Conservation (phyloP, 1,140 invertebrate species). For the Drosophila aff. region DNA sequence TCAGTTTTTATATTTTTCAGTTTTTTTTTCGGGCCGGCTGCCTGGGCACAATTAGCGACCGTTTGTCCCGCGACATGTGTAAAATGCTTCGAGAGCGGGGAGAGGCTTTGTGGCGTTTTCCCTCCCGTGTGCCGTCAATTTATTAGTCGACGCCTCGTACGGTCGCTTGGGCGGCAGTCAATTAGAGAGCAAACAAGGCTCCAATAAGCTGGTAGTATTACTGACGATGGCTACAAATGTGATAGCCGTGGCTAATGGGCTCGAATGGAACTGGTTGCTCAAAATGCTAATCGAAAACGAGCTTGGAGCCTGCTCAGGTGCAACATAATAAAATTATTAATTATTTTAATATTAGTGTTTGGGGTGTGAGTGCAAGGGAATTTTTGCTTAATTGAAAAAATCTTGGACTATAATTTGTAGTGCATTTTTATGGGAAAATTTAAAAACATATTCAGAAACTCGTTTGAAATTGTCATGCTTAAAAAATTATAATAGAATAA, state of each 20-base stretch:
- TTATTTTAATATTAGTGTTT: slow-evolving; percentile 3
- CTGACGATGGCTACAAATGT: neutral
- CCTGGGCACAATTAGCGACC: slow-evolving; percentile 66
- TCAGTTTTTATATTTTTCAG: neutral
- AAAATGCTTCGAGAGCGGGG: slow-evolving; percentile 32
- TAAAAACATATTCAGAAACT: neutral
- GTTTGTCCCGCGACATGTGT: slow-evolving; percentile 67
- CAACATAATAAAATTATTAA: slow-evolving; percentile 21
- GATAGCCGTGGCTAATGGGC: slow-evolving; percentile 31
- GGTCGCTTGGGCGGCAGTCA: slow-evolving; percentile 48
- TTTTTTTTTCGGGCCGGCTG: slow-evolving; percentile 40
- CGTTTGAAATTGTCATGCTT: neutral
- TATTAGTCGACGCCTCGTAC: slow-evolving; percentile 34
- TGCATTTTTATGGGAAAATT: neutral
- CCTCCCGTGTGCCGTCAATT: slow-evolving; percentile 25
- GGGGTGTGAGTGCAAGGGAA: neutral
- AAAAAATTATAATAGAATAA: too few relatives aligned
- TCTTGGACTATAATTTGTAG: neutral
- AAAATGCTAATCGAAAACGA: slow-evolving; percentile 18
- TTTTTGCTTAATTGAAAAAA: neutral
- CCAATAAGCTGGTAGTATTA: slow-evolving; percentile 35
- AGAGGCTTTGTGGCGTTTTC: neutral
- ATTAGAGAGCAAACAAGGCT: slow-evolving; percentile 52
- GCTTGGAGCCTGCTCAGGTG: neutral
- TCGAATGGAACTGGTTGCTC: slow-evolving; percentile 29